Evolutionary conservation across 2,113 vertebrate species (phyloP).

Genomic region (Salvator merianae): DNA sequence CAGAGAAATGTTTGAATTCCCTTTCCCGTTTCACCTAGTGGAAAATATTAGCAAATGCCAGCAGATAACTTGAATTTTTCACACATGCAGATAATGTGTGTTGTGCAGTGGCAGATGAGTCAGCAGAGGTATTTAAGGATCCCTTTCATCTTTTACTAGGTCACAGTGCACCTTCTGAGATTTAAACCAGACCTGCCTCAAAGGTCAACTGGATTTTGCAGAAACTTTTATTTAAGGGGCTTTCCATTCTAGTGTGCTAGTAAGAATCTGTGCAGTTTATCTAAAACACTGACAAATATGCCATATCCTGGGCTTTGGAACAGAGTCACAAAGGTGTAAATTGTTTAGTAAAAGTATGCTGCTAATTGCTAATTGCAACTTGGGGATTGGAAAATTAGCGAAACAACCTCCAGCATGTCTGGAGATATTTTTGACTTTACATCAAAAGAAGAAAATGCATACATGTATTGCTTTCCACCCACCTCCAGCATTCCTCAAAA

Average conservation of each 20-base stretch:
- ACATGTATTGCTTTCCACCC: neutral
- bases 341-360: neutral
- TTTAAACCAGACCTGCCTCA: neutral
- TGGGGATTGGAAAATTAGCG: neutral
- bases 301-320: no score
- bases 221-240: neutral
- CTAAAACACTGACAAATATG: neutral
- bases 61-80: neutral
- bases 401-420: neutral
- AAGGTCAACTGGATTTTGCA: neutral
- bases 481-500: neutral
- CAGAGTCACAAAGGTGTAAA: neutral
- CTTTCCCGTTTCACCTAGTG: neutral
- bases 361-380: neutral
- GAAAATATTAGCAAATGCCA: neutral
- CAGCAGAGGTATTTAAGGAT: neutral
- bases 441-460: neutral
- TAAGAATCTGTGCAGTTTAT: neutral
- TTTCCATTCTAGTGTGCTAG: neutral
- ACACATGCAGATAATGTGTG: neutral
- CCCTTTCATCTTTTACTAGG: slow-evolving; percentile 9
- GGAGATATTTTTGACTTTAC: neutral
- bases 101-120: neutral
- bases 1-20: neutral
- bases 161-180: neutral